Evolutionary conservation across 2,113 vertebrate species (phyloP).

Genomic region (Forbesichthys agassizii): DNA sequence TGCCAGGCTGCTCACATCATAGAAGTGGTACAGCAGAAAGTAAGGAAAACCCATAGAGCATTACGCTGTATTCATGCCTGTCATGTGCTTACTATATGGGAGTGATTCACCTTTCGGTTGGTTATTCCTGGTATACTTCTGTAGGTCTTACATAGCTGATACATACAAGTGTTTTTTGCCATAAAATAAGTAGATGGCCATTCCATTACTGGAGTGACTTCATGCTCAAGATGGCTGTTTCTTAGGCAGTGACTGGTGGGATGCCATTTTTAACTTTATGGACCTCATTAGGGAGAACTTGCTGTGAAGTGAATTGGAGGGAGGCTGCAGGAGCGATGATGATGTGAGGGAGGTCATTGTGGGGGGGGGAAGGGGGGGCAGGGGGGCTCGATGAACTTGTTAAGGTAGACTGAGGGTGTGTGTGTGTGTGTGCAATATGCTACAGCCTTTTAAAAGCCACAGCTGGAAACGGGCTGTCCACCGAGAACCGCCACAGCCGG

Average conservation of each 20-base stretch:
- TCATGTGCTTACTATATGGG: too few relatives aligned
- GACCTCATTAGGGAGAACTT: too few relatives aligned
- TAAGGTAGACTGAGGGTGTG: constrained; percentile 38
- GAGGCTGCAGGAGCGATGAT: not conserved
- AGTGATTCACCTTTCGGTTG: too few relatives aligned
- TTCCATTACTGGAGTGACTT: too few relatives aligned
- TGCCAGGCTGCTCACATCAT: constrained; percentile 64
- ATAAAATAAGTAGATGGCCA: too few relatives aligned
- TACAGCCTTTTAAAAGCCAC: constrained; percentile 71
- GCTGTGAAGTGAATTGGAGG: not conserved
- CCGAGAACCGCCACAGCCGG: constrained; percentile 60
- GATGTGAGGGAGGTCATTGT: not conserved
- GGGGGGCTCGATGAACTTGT: constrained; percentile 5
- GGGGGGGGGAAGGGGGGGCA: too few relatives aligned
- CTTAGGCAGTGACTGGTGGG: too few relatives aligned
- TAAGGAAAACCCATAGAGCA: not conserved
- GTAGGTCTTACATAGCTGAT: too few relatives aligned
- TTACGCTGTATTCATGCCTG: not conserved
- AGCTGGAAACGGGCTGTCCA: constrained; percentile 74
- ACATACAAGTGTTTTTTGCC: too few relatives aligned
- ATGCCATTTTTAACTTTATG: too few relatives aligned
- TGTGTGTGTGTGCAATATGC: constrained; percentile 71
- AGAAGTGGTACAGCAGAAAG: constrained; percentile 2
- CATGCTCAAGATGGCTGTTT: too few relatives aligned
- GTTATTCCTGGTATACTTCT: too few relatives aligned